Conservation (phyloP, 2,888 invertebrate species). For the Spilarctia lutea region DNA sequence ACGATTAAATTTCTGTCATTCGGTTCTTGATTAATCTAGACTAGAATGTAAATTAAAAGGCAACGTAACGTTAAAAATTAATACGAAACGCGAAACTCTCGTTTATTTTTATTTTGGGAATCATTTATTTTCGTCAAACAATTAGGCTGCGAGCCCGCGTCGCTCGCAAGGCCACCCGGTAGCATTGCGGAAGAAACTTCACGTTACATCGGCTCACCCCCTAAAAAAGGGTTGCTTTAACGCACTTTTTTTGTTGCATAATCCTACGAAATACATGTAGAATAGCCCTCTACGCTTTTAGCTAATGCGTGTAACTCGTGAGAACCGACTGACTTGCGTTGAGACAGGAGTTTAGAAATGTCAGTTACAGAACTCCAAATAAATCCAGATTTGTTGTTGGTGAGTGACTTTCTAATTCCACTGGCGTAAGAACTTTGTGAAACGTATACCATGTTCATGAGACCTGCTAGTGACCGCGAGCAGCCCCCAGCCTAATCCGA, state of each 20-base stretch:
- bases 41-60: constrained; percentile 66
- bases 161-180: constrained; percentile 69
- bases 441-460: constrained; percentile 83
- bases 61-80: constrained; percentile 76
- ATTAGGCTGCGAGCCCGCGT: constrained; percentile 77
- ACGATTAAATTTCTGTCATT: constrained; percentile 56
- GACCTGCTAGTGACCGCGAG: constrained; percentile 80
- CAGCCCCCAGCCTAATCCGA: constrained; percentile 78
- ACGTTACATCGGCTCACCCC: constrained; percentile 73
- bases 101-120: constrained; percentile 83
- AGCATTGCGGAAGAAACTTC: constrained; percentile 76
- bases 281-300: constrained; percentile 57
- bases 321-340: constrained; percentile 56
- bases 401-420: constrained; percentile 84
- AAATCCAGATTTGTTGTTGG: constrained; percentile 83
- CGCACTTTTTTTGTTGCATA: constrained; percentile 79
- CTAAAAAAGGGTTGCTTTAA: constrained; percentile 77
- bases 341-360: constrained; percentile 76
- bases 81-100: constrained; percentile 81
- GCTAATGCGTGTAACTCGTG: constrained; percentile 67
- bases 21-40: constrained; percentile 61
- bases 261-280: constrained; percentile 69
- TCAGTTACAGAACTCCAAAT: constrained; percentile 76
- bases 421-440: constrained; percentile 80
- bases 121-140: constrained; percentile 86